A percentile compares a stretch with the other conserved stretches of the same genome.
phyloP scores from a whole-genome alignment of 2,888 invertebrate genomes.

The Amphipoea oculea region DNA sequence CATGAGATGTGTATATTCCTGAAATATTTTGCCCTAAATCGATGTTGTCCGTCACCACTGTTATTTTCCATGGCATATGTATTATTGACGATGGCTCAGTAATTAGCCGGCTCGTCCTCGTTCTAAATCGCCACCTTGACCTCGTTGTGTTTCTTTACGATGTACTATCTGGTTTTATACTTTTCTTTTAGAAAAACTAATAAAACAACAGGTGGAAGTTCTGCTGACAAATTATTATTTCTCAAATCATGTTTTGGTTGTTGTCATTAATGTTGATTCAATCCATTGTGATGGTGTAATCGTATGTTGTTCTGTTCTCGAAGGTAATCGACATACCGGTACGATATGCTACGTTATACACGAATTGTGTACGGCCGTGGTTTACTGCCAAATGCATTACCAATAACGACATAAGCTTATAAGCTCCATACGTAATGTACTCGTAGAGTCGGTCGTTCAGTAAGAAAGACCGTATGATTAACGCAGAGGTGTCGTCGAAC shows the following conservation, averaged over 20 bases:
- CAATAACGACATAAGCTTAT: slow-evolving; percentile 79
- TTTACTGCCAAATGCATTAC: slow-evolving; percentile 79
- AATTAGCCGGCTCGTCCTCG: slow-evolving; percentile 86
- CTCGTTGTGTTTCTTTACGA: slow-evolving; percentile 85
- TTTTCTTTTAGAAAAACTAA: slow-evolving; percentile 79
- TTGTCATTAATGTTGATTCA: slow-evolving; percentile 32
- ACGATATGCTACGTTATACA: slow-evolving; percentile 55
- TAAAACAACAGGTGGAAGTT: slow-evolving; percentile 78
- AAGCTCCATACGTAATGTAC: slow-evolving; percentile 69
- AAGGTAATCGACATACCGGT: slow-evolving; percentile 69
- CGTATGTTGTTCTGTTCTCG: slow-evolving; percentile 60
- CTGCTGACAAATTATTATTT: slow-evolving; percentile 56
- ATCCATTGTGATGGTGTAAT: slow-evolving; percentile 55
- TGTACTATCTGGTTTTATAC: slow-evolving; percentile 81
- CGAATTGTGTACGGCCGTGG: slow-evolving; percentile 68
- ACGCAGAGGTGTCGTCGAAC: slow-evolving; percentile 78
- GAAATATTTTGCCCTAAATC: slow-evolving; percentile 61
- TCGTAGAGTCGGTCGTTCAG: slow-evolving; percentile 58
- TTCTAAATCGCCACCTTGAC: slow-evolving; percentile 87
- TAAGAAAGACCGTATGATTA: slow-evolving; percentile 75
- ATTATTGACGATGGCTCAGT: slow-evolving; percentile 80
- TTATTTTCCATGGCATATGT: slow-evolving; percentile 74
- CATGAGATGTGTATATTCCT: slow-evolving; percentile 22
- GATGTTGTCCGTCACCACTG: slow-evolving; percentile 68
- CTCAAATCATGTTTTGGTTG: slow-evolving; percentile 31